A percentile compares a stretch with the other conserved stretches of the same genome.
Evolutionary conservation across 2,797 vertebrate species (phyloP).

Genomic region (Silurus aristotelis): DNA sequence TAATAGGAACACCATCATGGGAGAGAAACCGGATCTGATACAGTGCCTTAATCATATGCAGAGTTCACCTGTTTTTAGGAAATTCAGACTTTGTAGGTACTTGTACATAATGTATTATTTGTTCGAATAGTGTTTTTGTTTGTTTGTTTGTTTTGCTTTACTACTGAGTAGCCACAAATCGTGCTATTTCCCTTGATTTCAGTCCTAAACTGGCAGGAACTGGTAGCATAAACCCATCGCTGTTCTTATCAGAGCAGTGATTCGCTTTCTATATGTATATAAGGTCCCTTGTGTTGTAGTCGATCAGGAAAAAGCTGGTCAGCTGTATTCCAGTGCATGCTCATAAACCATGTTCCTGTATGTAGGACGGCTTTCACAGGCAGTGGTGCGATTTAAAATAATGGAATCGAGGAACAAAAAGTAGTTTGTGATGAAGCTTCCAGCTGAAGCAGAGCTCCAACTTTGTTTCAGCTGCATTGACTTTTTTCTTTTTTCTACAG

Average conservation of each 20-base stretch:
- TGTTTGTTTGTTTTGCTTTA: not conserved
- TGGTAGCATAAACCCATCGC: slow-evolving; percentile 1
- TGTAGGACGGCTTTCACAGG: not conserved
- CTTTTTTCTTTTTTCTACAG: not conserved
- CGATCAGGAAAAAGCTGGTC: not conserved
- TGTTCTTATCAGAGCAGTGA: slow-evolving; percentile 37
- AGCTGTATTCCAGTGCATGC: slow-evolving; percentile 33
- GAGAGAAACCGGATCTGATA: slow-evolving; percentile 20
- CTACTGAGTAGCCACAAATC: not conserved
- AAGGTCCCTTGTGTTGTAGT: not conserved
- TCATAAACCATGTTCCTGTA: not conserved
- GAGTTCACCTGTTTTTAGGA: slow-evolving; percentile 12
- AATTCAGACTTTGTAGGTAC: slow-evolving; percentile 25
- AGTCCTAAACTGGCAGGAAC: slow-evolving; percentile 11
- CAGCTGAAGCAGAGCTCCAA: not conserved
- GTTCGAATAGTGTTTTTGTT: not conserved
- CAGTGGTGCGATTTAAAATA: slow-evolving; percentile 12
- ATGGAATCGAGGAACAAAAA: not conserved
- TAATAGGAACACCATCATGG: slow-evolving; percentile 37
- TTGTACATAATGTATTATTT: slow-evolving; percentile 36
- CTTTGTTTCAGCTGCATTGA: not conserved
- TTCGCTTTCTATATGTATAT: slow-evolving; percentile 10
- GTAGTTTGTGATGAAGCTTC: not conserved
- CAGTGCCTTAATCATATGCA: slow-evolving; percentile 33
- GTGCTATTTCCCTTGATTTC: not conserved